Evolutionary conservation across 2,797 vertebrate genomes (phyloP).

Genomic region (Lateolabrax maculatus): DNA sequence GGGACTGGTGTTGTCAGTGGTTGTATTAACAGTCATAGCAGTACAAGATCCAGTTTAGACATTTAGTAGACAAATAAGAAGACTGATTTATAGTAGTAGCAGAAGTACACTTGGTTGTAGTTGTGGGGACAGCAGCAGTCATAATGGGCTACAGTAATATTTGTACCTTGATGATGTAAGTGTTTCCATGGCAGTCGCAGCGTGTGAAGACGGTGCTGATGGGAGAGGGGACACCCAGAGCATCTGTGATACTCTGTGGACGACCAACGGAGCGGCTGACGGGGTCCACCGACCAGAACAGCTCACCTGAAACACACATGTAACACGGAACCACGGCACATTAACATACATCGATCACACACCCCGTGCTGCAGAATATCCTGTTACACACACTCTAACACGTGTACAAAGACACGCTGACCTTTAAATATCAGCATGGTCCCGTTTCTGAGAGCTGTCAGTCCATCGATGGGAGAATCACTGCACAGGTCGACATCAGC

Average conservation of each 20-base stretch:
- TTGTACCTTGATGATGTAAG: conserved; percentile 93
- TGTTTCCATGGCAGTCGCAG: conserved; percentile 91
- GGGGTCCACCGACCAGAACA: conserved; percentile 90
- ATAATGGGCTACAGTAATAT: neutral
- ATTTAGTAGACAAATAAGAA: neutral
- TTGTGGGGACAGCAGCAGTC: neutral
- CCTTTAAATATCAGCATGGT: conserved; percentile 93
- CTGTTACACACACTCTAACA: neutral
- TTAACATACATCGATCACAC: too few relatives aligned
- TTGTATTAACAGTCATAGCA: neutral
- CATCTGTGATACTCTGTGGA: conserved; percentile 86
- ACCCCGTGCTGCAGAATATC: neutral
- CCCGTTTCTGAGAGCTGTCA: conserved; percentile 90
- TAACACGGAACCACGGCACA: neutral
- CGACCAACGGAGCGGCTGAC: conserved; percentile 71
- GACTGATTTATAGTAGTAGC: neutral
- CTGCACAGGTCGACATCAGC: conserved; percentile 87
- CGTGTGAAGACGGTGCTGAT: conserved; percentile 92
- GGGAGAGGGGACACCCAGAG: conserved; percentile 90
- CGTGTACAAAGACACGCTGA: conserved; percentile 55
- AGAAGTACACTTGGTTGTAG: too few relatives aligned
- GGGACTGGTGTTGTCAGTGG: neutral
- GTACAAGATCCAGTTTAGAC: neutral
- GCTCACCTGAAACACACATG: conserved; percentile 83
- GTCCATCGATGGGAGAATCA: conserved; percentile 85